Base-by-base conservation (phyloP, 1,140 invertebrate genomes). In the Rhagoletis zephyria region DNA sequence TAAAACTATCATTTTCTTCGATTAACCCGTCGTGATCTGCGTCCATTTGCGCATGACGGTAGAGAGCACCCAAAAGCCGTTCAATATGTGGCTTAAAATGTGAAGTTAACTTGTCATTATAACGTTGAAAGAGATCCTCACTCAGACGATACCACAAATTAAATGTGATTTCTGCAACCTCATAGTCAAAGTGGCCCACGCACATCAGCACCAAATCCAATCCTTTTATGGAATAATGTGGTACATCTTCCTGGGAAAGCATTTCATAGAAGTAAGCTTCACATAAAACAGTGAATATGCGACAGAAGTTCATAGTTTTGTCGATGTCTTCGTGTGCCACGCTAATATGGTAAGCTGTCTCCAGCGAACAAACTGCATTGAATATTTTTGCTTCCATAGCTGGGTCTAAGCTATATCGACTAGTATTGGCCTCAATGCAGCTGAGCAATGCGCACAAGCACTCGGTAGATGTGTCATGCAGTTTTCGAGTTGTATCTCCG, bases 111-210 rank as follows among this genome's bases (percentile, higher is more conserved):
- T 95, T 94, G 88, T 97, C 95, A 88, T 95, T 96, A 90, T 98
- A 97, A 89, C 96, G 96, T 89, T 97, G 96, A 93, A 99, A 99
- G 0, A 99, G 93, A 89, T 97, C 96, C 94, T 99, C 98, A 12
- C 98, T 99, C 64, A 99, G 93, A 60, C 97, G 95, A 93, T 98
- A 99, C 99, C 99, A 99, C 85, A 99, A 94, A 93, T 98, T 97
- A 91, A 99, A 99, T 4, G 98, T 99, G 88, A 99, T 98, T 93
- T 99, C 98, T 51, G 98, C 97, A 63, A 99, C 96, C 96, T 99
- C 98, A 94, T 98, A 99, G 93, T 99, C 98, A 93, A 99, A 98
- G 94, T 99, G 98, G 0, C 97, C 97, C 63, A 98, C 97, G 94
- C 98, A 99, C 9, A 97, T 95, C 12, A 99, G 94, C 56, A 99